phyloP scores from a whole-genome alignment of 2,888 invertebrate genomes.

The Aphodius granarius region DNA sequence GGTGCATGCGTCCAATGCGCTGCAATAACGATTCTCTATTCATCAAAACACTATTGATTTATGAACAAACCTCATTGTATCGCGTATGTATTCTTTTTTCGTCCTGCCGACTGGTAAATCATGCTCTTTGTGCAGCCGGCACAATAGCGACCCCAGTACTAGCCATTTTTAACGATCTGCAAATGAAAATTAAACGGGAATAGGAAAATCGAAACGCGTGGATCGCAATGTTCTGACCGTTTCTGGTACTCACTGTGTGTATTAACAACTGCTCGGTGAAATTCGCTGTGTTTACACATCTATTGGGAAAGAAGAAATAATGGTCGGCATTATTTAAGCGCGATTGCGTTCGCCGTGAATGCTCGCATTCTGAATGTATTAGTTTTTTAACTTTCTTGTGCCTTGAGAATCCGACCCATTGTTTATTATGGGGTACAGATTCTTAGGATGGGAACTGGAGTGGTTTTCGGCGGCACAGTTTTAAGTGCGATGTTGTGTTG shows the following conservation, averaged over 20 bases:
- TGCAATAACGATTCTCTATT: not conserved
- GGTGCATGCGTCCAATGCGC: not conserved
- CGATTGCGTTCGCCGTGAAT: conserved; percentile 7
- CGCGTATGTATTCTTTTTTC: not conserved
- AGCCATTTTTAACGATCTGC: not conserved
- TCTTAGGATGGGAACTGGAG: not conserved
- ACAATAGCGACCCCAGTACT: not conserved
- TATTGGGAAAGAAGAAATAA: conserved; percentile 4
- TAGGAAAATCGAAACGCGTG: not conserved
- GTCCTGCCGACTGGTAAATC: not conserved
- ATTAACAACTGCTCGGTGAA: not conserved
- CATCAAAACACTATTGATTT: conserved; percentile 13
- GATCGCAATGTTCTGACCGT: not conserved
- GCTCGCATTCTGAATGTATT: conserved; percentile 11
- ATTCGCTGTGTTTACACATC: conserved; percentile 2
- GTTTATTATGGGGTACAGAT: not conserved
- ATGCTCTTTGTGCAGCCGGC: not conserved
- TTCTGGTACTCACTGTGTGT: not conserved
- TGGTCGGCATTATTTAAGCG: conserved; percentile 7
- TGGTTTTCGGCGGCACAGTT: not conserved
- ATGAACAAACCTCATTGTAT: conserved; percentile 1
- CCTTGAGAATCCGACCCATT: conserved; percentile 2
- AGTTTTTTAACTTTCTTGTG: conserved; percentile 9
- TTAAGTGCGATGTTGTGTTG: not conserved
- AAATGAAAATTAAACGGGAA: not conserved